A percentile compares a stretch with the other conserved stretches of the same genome.
These are phyloP conservation scores for Caenorhabditis sp. DNA, from an alignment of 2,888 invertebrate genomes.

Conservation along the genomic window DNA sequence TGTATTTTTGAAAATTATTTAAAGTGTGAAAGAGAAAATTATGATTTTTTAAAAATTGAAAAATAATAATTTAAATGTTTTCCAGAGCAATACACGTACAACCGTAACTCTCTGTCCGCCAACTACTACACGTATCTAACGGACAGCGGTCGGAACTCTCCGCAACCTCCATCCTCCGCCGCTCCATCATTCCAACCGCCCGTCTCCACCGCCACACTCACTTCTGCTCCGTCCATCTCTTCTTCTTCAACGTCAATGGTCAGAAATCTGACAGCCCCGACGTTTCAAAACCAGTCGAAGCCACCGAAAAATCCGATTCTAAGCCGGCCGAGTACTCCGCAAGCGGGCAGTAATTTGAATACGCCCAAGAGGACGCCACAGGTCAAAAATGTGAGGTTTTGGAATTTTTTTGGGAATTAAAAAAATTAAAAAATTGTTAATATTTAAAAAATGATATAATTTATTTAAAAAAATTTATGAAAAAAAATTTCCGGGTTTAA, in stretches of 20 bases:
- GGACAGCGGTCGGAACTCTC: slow-evolving; percentile 54
- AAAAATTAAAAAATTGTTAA: neutral
- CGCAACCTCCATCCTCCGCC: slow-evolving; percentile 23
- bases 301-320: slow-evolving; percentile 19
- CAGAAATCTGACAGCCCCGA: slow-evolving; percentile 48
- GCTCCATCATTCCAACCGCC: slow-evolving; percentile 7
- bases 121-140: slow-evolving; percentile 65
- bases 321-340: slow-evolving; percentile 44
- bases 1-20: neutral
- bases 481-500: too few relatives aligned
- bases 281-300: slow-evolving; percentile 29
- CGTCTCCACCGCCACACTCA: slow-evolving; percentile 22
- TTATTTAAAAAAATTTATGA: too few relatives aligned
- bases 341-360: slow-evolving; percentile 16
- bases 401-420: neutral
- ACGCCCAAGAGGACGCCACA: slow-evolving; percentile 42
- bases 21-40: too few relatives aligned
- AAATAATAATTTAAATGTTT: neutral
- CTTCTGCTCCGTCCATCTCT: slow-evolving; percentile 10
- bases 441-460: neutral
- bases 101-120: slow-evolving; percentile 64
- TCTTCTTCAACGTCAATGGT: slow-evolving; percentile 25
- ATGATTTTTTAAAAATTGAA: neutral
- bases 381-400: slow-evolving; percentile 41
- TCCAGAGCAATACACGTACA: slow-evolving; percentile 75